Evolutionary conservation across 2,888 invertebrate species (phyloP).

Genomic region (Drosophila infuscata): DNA sequence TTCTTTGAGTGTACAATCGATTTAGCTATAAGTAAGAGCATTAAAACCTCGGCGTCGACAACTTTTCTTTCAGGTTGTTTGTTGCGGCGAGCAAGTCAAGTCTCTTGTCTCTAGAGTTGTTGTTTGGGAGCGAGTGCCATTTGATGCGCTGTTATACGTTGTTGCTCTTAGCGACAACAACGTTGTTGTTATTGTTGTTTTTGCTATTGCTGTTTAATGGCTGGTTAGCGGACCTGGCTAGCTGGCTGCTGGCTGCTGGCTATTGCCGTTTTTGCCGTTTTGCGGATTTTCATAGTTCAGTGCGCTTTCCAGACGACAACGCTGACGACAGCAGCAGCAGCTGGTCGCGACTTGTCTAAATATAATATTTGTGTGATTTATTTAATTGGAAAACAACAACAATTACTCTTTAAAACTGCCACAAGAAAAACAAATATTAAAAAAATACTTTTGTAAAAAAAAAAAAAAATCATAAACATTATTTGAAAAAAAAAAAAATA

Average conservation of each 20-base stretch:
- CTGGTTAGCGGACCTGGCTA: constrained; percentile 60
- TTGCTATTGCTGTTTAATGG: constrained; percentile 49
- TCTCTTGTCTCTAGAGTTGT: constrained; percentile 40
- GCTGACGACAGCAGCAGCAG: constrained; percentile 54
- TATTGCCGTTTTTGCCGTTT: constrained; percentile 57
- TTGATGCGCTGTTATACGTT: constrained; percentile 62
- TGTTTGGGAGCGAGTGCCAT: constrained; percentile 69
- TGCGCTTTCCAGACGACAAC: constrained; percentile 80
- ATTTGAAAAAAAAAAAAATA: neutral
- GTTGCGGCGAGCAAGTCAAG: constrained; percentile 30
- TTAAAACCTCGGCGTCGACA: neutral
- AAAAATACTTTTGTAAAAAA: constrained; percentile 6
- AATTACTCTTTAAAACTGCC: constrained; percentile 46
- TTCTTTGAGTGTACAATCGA: neutral
- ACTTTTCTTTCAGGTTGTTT: neutral
- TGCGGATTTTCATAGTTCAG: constrained; percentile 79
- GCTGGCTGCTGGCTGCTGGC: constrained; percentile 44
- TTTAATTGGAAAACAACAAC: constrained; percentile 28
- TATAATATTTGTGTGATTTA: constrained; percentile 41
- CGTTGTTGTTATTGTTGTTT: constrained; percentile 32
- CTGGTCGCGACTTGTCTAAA: constrained; percentile 31
- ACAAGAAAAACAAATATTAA: constrained; percentile 23
- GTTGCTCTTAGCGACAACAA: constrained; percentile 38
- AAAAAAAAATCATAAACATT: constrained; percentile 16
- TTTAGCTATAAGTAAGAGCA: neutral